These are phyloP conservation scores for Leptodactylus fallax DNA, from an alignment of 2,797 vertebrate species.

Conservation along the genomic window DNA sequence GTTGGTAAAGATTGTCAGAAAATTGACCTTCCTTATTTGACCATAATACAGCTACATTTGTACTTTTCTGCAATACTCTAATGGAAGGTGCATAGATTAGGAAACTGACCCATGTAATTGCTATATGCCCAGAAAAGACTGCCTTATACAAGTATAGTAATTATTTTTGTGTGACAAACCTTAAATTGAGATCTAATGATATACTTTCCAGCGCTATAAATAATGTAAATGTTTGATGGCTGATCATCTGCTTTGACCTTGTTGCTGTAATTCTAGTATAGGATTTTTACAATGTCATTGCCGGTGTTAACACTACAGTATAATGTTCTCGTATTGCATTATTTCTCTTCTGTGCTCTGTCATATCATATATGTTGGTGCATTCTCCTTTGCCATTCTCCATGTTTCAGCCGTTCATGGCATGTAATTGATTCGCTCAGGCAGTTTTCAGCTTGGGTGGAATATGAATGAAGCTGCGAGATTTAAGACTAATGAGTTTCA, in stretches of 20 bases:
- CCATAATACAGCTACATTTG: too few species aligned
- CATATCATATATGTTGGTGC: conserved; percentile 13
- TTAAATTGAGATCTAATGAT: conserved; percentile 47
- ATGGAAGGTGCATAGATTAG: conserved; percentile 16
- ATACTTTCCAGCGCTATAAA: conserved; percentile 45
- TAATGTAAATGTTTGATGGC: conserved; percentile 48
- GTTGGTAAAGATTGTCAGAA: too few species aligned
- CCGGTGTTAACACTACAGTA: not conserved
- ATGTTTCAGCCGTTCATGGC: not conserved
- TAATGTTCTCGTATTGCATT: conserved; percentile 2
- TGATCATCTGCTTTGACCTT: conserved; percentile 40
- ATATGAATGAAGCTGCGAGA: conserved; percentile 54
- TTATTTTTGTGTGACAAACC: conserved; percentile 46
- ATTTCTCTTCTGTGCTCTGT: not conserved
- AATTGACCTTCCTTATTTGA: not conserved
- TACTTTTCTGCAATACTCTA: not conserved
- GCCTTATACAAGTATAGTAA: conserved; percentile 39
- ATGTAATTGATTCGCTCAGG: conserved; percentile 45
- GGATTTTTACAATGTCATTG: conserved; percentile 28
- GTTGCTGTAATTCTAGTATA: conserved; percentile 34
- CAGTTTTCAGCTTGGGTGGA: conserved; percentile 36
- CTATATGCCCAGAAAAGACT: conserved; percentile 22
- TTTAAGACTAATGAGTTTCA: conserved; percentile 54
- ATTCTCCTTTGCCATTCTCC: not conserved
- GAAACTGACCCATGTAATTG: conserved; percentile 39